Conservation (phyloP, 2,888 invertebrate species). For the Noctua comes region DNA sequence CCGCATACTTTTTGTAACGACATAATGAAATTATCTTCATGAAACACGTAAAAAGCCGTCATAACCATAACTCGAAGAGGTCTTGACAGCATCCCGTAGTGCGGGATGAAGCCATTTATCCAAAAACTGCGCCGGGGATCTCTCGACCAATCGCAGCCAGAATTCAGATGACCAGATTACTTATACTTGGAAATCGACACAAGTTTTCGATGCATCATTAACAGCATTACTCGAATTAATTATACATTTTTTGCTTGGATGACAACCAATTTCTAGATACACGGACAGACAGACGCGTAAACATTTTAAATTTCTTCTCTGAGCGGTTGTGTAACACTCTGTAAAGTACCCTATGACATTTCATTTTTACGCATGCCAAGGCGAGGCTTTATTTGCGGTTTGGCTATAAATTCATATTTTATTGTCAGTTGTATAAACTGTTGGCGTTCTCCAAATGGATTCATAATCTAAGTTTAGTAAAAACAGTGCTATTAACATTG, state of each 20-base stretch:
- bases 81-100: constrained; percentile 77
- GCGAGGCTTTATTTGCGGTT: constrained; percentile 86
- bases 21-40: constrained; percentile 81
- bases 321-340: constrained; percentile 68
- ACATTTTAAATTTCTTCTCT: constrained; percentile 57
- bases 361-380: constrained; percentile 71
- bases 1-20: constrained; percentile 53
- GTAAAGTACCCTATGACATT: constrained; percentile 45
- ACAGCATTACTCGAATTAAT: constrained; percentile 87
- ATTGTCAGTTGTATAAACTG: constrained; percentile 74
- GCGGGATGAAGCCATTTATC: constrained; percentile 88
- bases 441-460: constrained; percentile 59
- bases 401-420: constrained; percentile 81
- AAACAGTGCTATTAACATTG: constrained; percentile 50
- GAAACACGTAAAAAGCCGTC: constrained; percentile 78
- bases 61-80: constrained; percentile 78
- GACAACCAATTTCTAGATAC: constrained; percentile 69
- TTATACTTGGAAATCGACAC: constrained; percentile 88
- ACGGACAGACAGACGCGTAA: constrained; percentile 51
- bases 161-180: constrained; percentile 86
- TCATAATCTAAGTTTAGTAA: constrained; percentile 58
- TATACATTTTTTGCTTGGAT: constrained; percentile 74
- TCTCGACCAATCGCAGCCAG: constrained; percentile 81
- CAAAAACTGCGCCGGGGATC: constrained; percentile 81
- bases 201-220: constrained; percentile 85